Conservation (phyloP, 37 sponge, comb jelly and placozoan genomes). For the Chondrosia reniformis region DNA sequence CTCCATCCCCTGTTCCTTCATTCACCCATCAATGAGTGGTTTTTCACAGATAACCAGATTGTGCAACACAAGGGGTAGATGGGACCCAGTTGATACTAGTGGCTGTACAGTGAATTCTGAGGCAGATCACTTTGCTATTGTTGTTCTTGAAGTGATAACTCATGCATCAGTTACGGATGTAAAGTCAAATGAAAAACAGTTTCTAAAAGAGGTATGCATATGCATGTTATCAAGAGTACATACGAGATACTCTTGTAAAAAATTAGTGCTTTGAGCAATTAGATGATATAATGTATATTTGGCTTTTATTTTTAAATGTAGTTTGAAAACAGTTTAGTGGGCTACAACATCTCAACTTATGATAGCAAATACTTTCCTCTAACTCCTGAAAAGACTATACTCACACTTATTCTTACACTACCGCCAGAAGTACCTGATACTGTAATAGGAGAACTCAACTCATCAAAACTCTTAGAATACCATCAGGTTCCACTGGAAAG, state of each 20-base stretch:
- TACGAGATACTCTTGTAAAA: not conserved
- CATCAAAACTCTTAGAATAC: no score
- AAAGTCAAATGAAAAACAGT: not conserved
- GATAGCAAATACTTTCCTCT: no score
- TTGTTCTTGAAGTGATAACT: not conserved
- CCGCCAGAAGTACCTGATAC: no score
- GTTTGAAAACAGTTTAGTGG: no score
- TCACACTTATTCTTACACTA: no score
- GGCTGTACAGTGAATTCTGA: slow-evolving; percentile 4
- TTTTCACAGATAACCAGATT: not conserved
- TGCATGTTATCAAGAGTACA: not conserved
- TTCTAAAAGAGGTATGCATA: not conserved
- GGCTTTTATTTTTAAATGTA: not conserved
- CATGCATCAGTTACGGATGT: not conserved
- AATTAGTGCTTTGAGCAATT: not conserved
- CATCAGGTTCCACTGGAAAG: no score
- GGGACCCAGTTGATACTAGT: slow-evolving; percentile 4
- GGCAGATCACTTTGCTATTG: not conserved
- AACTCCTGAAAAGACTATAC: no score
- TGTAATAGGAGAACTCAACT: no score
- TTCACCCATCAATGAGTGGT: not conserved
- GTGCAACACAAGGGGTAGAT: not conserved
- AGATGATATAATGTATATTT: not conserved
- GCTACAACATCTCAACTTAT: no score
- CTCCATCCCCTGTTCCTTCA: not conserved